phyloP scores from a whole-genome alignment of 2,797 vertebrate genomes.

The Rhynchotus rufescens region DNA sequence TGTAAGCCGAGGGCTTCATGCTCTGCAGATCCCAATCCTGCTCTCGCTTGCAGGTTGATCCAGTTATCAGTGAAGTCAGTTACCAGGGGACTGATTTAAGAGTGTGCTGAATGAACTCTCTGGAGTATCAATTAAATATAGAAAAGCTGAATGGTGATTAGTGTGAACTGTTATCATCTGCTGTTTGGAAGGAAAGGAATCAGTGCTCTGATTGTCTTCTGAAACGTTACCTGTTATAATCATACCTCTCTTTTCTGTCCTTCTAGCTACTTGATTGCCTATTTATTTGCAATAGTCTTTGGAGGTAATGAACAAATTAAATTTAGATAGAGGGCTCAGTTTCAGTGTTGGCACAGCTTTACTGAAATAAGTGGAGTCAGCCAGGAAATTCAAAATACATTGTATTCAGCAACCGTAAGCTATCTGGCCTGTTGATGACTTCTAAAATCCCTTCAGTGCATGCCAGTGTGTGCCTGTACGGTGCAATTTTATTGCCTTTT shows the following conservation, averaged over 20 bases:
- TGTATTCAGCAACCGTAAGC: conserved; percentile 36
- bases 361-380: conserved; percentile 56
- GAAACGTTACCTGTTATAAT: conserved; percentile 30
- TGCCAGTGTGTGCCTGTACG: not conserved
- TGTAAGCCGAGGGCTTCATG: not conserved
- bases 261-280: conserved; percentile 49
- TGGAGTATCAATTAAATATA: conserved; percentile 32
- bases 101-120: conserved; percentile 7
- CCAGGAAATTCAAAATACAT: conserved; percentile 49
- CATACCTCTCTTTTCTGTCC: conserved; percentile 26
- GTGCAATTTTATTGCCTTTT: not conserved
- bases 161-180: conserved; percentile 44
- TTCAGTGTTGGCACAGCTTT: conserved; percentile 39
- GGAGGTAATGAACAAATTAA: conserved; percentile 66
- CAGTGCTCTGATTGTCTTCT: conserved; percentile 28
- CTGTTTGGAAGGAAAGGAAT: conserved; percentile 58
- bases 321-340: conserved; percentile 58
- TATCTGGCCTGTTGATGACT: conserved; percentile 15
- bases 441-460: not conserved
- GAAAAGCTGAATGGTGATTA: conserved; percentile 39
- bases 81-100: conserved; percentile 9
- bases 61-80: not conserved
- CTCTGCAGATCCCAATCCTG: not conserved
- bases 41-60: conserved; percentile 20
- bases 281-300: conserved; percentile 65